Conservation (phyloP, 1,140 invertebrate genomes). For the Papilio glaucus region DNA sequence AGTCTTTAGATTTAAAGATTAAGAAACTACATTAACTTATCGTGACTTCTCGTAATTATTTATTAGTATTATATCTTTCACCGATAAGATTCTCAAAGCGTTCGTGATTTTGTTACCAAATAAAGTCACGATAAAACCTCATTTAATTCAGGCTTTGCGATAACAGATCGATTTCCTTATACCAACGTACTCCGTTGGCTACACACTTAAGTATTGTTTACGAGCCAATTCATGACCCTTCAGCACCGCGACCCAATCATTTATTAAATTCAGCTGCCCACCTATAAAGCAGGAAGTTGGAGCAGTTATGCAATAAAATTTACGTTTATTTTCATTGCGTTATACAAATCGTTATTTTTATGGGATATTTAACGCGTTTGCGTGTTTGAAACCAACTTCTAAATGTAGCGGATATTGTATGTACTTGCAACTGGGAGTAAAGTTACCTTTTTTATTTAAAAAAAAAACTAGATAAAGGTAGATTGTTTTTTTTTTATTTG, state of each 20-base stretch:
- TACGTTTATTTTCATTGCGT: not conserved
- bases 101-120: constrained; percentile 8
- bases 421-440: too few species aligned
- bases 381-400: not conserved
- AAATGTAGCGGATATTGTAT: not conserved
- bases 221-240: not conserved
- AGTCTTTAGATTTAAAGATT: too few species aligned
- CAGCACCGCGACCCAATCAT: not conserved
- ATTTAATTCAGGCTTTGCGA: not conserved
- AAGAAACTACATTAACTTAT: not conserved
- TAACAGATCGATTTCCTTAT: constrained; percentile 1
- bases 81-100: not conserved
- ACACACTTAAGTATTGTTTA: not conserved
- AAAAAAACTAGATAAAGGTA: too few species aligned
- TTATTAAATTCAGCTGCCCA: not conserved
- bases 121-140: not conserved
- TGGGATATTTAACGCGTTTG: not conserved
- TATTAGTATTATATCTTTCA: not conserved
- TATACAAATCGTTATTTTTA: constrained; percentile 10
- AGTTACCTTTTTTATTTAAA: too few species aligned
- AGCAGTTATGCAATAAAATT: not conserved
- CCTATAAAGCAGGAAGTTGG: not conserved
- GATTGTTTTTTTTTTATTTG: too few species aligned
- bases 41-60: not conserved
- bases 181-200: not conserved